These are phyloP conservation scores for Reticulitermes lucifugus DNA, from an alignment of 2,888 invertebrate genomes.

Conservation along the genomic window DNA sequence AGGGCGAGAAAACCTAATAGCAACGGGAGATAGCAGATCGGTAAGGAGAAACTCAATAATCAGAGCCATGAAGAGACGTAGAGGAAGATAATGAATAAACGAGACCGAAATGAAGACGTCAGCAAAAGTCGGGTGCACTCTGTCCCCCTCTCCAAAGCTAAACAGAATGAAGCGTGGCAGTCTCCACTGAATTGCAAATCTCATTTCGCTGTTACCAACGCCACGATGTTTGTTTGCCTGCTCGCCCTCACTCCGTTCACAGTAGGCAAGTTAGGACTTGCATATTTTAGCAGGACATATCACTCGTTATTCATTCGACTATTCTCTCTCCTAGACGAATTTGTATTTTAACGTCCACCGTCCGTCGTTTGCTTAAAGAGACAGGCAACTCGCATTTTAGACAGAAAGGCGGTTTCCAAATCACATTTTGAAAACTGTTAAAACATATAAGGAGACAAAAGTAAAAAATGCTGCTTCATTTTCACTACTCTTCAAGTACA, in stretches of 20 bases:
- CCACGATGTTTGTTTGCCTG: conserved; percentile 38
- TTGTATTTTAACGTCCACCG: neutral
- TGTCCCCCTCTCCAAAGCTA: neutral
- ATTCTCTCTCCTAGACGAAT: neutral
- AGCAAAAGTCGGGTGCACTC: neutral
- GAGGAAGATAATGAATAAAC: neutral
- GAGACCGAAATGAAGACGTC: conserved; percentile 5
- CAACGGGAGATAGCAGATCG: neutral
- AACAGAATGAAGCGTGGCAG: neutral
- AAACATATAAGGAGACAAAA: neutral
- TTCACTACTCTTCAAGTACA: neutral
- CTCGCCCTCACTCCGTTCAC: neutral
- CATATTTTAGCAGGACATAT: conserved; percentile 13
- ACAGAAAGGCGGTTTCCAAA: neutral
- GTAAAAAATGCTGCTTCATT: neutral
- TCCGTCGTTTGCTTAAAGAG: conserved; percentile 7
- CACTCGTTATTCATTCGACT: neutral
- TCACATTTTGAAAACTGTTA: neutral
- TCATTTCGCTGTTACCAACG: conserved; percentile 28
- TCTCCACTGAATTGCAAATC: conserved; percentile 46
- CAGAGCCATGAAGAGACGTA: neutral
- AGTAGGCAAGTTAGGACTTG: neutral
- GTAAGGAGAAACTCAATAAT: neutral
- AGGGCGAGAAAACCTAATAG: neutral
- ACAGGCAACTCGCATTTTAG: neutral